Conservation (phyloP, 1,140 invertebrate species). For the Parapsyche elsis region DNA sequence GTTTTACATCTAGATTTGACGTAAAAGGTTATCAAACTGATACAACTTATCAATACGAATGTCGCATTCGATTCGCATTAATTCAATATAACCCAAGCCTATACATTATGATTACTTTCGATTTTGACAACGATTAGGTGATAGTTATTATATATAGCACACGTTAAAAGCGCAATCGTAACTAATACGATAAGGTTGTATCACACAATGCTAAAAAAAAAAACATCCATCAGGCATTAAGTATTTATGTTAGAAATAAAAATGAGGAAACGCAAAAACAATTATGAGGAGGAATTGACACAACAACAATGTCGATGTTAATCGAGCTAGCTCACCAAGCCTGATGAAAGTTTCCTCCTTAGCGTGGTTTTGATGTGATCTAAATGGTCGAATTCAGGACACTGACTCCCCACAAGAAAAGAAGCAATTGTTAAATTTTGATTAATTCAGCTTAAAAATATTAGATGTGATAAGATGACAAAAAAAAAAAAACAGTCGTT, state of each 20-base stretch:
- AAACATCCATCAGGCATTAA: background rate
- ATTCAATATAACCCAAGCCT: too few relatives aligned
- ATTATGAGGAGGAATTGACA: constrained; percentile 6
- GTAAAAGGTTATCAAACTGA: too few relatives aligned
- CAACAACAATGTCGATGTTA: constrained; percentile 1
- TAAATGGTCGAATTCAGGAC: constrained; percentile 36
- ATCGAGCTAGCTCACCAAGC: constrained; percentile 36
- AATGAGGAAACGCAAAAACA: background rate
- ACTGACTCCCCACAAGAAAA: constrained; percentile 17
- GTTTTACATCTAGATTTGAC: too few relatives aligned
- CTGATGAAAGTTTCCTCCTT: constrained; percentile 36
- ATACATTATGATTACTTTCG: background rate
- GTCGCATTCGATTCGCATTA: too few relatives aligned
- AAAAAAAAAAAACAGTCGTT: background rate
- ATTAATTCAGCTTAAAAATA: background rate
- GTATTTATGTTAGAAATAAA: background rate
- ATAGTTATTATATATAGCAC: too few relatives aligned
- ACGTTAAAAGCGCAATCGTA: too few relatives aligned
- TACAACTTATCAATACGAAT: too few relatives aligned
- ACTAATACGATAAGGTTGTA: background rate
- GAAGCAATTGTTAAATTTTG: background rate
- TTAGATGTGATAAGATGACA: background rate
- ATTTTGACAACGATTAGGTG: background rate
- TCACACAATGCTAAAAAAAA: background rate
- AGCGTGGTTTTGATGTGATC: constrained; percentile 27